A percentile compares a stretch with the other conserved stretches of the same genome.
Evolutionary conservation across 2,888 invertebrate species (phyloP).

Genomic region (Tipula lateralis): DNA sequence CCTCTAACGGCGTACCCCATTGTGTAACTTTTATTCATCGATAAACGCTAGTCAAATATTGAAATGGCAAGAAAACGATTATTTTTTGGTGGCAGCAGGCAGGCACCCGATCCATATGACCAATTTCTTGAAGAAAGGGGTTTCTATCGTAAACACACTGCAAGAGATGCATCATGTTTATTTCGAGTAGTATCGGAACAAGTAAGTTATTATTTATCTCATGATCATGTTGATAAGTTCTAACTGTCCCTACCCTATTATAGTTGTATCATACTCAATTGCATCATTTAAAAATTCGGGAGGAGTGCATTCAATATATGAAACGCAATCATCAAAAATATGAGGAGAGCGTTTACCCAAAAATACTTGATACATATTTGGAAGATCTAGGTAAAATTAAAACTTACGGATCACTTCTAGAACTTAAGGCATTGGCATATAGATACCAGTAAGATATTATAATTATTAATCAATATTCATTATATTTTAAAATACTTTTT

Average conservation of each 20-base stretch:
- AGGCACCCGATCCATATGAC: conserved; percentile 54
- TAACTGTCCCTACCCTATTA: background rate
- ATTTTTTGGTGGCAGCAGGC: conserved; percentile 47
- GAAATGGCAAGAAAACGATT: conserved; percentile 39
- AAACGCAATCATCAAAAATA: conserved; percentile 51
- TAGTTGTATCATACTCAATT: conserved; percentile 57
- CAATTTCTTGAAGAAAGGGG: conserved; percentile 75
- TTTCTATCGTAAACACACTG: conserved; percentile 80
- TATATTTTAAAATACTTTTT: background rate
- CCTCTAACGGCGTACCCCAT: background rate
- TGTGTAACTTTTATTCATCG: background rate
- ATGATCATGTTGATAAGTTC: background rate
- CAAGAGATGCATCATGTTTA: conserved; percentile 81
- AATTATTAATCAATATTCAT: background rate
- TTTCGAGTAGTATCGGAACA: conserved; percentile 88
- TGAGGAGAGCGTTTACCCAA: background rate
- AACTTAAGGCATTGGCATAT: conserved; percentile 66
- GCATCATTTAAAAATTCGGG: conserved; percentile 68
- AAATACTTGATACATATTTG: conserved; percentile 52
- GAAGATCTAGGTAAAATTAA: conserved; percentile 64
- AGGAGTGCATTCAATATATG: conserved; percentile 70
- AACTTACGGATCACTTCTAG: conserved; percentile 64
- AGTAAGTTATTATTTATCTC: conserved; percentile 38
- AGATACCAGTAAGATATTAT: conserved; percentile 58
- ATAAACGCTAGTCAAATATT: too few relatives aligned